Base-by-base conservation (phyloP, 2,113 vertebrate species). In the Regulus satrapa region DNA sequence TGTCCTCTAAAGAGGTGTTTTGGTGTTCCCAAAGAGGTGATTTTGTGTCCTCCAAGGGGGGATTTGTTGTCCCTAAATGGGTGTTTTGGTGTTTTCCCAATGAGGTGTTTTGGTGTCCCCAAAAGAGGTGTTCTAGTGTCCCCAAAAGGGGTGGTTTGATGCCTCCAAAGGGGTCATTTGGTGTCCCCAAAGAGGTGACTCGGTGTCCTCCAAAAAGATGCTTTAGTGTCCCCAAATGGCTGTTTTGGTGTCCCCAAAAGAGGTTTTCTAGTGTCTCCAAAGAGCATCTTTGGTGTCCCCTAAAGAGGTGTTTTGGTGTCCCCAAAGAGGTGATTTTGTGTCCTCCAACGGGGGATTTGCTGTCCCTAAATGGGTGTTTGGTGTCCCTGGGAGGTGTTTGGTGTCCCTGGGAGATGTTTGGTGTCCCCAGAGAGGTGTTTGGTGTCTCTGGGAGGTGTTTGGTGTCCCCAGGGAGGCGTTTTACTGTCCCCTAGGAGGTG, bases 61-160 rank as follows among this genome's bases (percentile, higher is more conserved):
- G 24, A 0, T 28, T 13, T 41, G 23, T 2, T n/a, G 48, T 52
- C 31, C 14, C 9, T 18, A 7, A n/a, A 84, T 43, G 31, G 7
- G 34, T 36, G 14, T 1, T 29, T 67, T 79, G 52, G 12, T 58
- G 48, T 63, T n/a, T n/a, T 54, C 43, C 36, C 7, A n/a, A 12
- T 55, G 23, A 41, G 34, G 31, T 52, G 19, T 0, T 18, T 8
- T 52, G 14, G 29, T 10, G 58, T 28, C 20, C n/a, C 9, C 12
- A 11, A 1, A 24, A 24, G 6, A 25, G 7, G 5, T 31, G 32
- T 0, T 56, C 3, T 55, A 38, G 6, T 46, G 71, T 28, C 32
- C 18, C 10, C 29, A 20, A 19, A 74, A 67, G 55, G 36, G 18
- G 16, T 43, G 3, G 0, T 56, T 38, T 78, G 26, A 7, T 52